Evolutionary conservation across 2,113 vertebrate species (phyloP).

Genomic region (Cynocephalus volans): DNA sequence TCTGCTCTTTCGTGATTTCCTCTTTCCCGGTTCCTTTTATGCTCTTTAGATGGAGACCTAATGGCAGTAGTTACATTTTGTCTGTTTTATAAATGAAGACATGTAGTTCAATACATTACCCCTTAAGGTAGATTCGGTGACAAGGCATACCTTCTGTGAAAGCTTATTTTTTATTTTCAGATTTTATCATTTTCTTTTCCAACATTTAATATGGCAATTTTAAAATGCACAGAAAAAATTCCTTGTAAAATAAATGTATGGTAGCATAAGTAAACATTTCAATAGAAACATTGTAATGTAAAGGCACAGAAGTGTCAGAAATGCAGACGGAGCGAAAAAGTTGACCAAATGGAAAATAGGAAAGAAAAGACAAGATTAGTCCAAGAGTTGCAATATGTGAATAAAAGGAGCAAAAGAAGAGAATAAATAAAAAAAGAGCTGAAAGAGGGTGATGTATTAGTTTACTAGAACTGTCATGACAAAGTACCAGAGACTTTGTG

Average conservation of each 20-base stretch:
- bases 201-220: not conserved
- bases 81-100: not conserved
- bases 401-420: not conserved
- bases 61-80: not conserved
- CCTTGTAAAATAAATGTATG: not conserved
- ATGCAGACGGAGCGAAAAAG: not conserved
- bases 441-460: no score
- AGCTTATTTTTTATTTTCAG: not conserved
- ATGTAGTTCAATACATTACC: not conserved
- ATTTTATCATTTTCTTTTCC: not conserved
- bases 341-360: not conserved
- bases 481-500: no score
- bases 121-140: not conserved
- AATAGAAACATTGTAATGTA: not conserved
- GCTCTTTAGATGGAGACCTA: not conserved
- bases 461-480: not conserved
- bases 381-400: not conserved
- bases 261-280: not conserved
- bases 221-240: not conserved
- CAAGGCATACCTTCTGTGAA: not conserved
- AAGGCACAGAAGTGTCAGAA: not conserved
- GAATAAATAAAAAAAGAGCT: not conserved
- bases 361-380: not conserved
- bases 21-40: not conserved
- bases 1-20: not conserved